A percentile compares a stretch with the other conserved stretches of the same genome.
Evolutionary conservation across 1,140 invertebrate species (phyloP).

Genomic region (Pachyrhynchus sulphureomaculatus): DNA sequence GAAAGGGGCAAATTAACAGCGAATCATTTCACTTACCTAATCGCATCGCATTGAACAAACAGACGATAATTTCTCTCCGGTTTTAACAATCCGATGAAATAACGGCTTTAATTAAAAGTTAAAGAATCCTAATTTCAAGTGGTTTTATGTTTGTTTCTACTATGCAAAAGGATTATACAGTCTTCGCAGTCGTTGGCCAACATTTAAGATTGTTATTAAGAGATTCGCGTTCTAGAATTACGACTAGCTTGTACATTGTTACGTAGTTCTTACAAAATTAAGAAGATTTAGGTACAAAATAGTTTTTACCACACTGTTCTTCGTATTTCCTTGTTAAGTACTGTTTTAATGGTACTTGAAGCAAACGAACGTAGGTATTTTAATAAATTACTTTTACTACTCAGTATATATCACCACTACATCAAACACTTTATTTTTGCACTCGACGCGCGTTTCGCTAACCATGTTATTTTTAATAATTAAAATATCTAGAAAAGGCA

Average conservation of each 20-base stretch:
- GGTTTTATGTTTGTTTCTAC: constrained; percentile 32
- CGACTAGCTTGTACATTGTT: neutral
- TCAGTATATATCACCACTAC: too few species aligned
- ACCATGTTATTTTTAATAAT: too few species aligned
- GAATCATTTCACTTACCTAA: constrained; percentile 34
- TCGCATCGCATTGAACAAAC: constrained; percentile 31
- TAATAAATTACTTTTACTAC: too few species aligned
- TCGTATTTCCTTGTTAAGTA: too few species aligned
- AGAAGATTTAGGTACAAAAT: too few species aligned
- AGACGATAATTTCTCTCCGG: constrained; percentile 35
- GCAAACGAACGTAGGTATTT: too few species aligned
- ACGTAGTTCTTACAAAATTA: too few species aligned
- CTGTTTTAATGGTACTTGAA: too few species aligned
- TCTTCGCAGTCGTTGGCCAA: constrained; percentile 27
- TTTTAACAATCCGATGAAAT: constrained; percentile 37
- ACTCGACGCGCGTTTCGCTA: too few species aligned
- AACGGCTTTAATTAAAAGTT: constrained; percentile 44
- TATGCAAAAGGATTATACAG: constrained; percentile 32
- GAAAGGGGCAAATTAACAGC: constrained; percentile 31
- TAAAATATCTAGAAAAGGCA: too few species aligned
- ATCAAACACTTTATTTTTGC: too few species aligned
- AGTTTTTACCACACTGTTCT: too few species aligned
- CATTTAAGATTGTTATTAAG: constrained; percentile 25
- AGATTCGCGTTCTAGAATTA: neutral
- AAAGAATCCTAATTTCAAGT: constrained; percentile 41